Percentiles rank a stretch among this genome's conserved stretches.
phyloP scores from a whole-genome alignment of 2,888 invertebrate species.

The Xestoiulus laeticollis region DNA sequence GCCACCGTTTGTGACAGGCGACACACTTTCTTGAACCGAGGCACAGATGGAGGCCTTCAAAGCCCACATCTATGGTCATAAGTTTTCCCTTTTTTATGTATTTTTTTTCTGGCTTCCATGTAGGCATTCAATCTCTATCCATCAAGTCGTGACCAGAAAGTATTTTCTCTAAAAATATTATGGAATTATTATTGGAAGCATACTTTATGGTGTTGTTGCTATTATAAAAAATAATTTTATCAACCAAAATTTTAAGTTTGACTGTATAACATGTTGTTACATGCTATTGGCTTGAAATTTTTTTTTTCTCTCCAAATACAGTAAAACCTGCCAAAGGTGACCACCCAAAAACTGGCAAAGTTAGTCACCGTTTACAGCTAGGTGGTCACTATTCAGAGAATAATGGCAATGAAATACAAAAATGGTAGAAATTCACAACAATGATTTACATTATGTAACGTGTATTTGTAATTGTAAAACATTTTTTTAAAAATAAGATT shows the following conservation, averaged over 20 bases:
- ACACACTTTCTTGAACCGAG: conserved; percentile 39
- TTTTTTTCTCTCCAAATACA: too few species aligned
- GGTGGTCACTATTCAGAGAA: too few species aligned
- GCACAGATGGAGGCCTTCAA: conserved; percentile 40
- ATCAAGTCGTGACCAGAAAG: conserved; percentile 9
- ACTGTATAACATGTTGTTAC: background rate
- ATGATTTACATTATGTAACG: too few species aligned
- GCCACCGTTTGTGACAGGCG: conserved; percentile 38
- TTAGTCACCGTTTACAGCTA: too few species aligned
- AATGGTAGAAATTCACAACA: too few species aligned
- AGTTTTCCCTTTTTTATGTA: background rate
- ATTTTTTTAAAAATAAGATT: too few species aligned
- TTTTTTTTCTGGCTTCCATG: background rate
- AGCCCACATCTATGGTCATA: conserved; percentile 14
- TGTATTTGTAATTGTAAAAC: too few species aligned
- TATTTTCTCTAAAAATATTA: background rate
- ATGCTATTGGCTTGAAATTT: too few species aligned
- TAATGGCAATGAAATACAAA: too few species aligned
- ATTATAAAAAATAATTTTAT: background rate
- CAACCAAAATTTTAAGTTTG: too few species aligned
- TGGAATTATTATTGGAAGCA: background rate
- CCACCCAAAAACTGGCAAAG: too few species aligned
- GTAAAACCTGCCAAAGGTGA: too few species aligned
- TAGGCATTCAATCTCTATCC: conserved; percentile 29
- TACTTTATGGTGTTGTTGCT: background rate